Percentiles rank a stretch among this genome's conserved stretches.
Conservation (phyloP, 2,888 invertebrate species). For the Eilema depressum region DNA sequence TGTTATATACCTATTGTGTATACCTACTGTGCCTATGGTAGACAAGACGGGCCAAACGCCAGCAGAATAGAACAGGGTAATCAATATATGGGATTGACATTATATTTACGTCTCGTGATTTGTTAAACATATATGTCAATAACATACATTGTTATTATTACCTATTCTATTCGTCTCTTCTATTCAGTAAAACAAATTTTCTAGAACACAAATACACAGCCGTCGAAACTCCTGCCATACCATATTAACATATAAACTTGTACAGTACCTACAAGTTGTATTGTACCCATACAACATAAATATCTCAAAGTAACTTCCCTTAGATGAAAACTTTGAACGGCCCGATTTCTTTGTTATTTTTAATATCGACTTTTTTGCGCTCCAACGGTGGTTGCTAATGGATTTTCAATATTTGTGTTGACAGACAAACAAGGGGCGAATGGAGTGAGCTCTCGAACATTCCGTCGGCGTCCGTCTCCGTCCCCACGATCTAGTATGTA, state of each 20-base stretch:
- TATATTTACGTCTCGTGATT: too few species aligned
- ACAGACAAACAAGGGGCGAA: constrained; percentile 80
- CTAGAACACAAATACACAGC: not conserved
- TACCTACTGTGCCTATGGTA: too few species aligned
- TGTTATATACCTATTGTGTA: too few species aligned
- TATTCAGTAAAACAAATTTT: too few species aligned
- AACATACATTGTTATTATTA: too few species aligned
- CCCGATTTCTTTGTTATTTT: constrained; percentile 79
- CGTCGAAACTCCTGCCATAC: constrained; percentile 37
- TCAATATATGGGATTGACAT: too few species aligned
- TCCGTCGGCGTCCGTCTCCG: constrained; percentile 58
- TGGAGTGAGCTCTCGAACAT: constrained; percentile 70
- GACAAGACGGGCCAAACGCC: too few species aligned
- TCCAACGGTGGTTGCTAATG: constrained; percentile 79
- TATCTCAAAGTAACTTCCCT: constrained; percentile 66
- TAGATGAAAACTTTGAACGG: constrained; percentile 66
- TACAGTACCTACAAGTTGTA: constrained; percentile 22
- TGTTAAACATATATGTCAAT: too few species aligned
- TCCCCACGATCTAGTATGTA: constrained; percentile 50
- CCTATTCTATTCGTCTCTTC: too few species aligned
- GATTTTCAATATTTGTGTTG: constrained; percentile 85
- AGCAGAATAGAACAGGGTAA: constrained; percentile 33
- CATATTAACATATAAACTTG: constrained; percentile 37
- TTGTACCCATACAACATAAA: constrained; percentile 61
- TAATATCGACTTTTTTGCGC: constrained; percentile 80